Evolutionary conservation across 2,113 vertebrate species (phyloP).

Genomic region (Formicarius rufipectus): DNA sequence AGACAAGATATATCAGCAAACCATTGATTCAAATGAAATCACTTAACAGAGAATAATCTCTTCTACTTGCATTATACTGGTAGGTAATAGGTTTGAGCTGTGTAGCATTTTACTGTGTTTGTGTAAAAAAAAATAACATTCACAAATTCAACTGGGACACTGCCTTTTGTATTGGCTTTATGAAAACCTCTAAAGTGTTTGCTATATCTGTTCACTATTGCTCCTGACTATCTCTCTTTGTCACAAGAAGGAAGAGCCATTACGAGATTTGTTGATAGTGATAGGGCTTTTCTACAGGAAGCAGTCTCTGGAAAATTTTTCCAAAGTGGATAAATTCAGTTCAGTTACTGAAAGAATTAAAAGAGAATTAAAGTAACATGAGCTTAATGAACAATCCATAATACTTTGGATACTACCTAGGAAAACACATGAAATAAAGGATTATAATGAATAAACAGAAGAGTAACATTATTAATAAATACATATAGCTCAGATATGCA

Average conservation of each 20-base stretch:
- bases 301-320: not conserved
- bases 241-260: rapidly evolving
- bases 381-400: not conserved
- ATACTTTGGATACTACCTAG: not conserved
- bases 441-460: not conserved
- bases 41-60: not conserved
- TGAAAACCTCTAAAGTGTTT: not conserved
- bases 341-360: not conserved
- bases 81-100: not conserved
- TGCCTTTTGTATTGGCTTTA: not conserved
- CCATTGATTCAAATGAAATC: not conserved
- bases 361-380: not conserved
- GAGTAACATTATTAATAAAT: not conserved
- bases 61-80: not conserved
- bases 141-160: not conserved
- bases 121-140: not conserved
- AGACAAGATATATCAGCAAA: not conserved
- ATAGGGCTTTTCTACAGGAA: not conserved
- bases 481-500: not conserved
- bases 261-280: not conserved
- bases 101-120: not conserved
- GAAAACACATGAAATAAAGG: not conserved
- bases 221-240: not conserved
- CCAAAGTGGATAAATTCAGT: not conserved
- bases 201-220: not conserved